Conservation (phyloP, 2,797 vertebrate genomes). For the Trichosurus vulpecula region DNA sequence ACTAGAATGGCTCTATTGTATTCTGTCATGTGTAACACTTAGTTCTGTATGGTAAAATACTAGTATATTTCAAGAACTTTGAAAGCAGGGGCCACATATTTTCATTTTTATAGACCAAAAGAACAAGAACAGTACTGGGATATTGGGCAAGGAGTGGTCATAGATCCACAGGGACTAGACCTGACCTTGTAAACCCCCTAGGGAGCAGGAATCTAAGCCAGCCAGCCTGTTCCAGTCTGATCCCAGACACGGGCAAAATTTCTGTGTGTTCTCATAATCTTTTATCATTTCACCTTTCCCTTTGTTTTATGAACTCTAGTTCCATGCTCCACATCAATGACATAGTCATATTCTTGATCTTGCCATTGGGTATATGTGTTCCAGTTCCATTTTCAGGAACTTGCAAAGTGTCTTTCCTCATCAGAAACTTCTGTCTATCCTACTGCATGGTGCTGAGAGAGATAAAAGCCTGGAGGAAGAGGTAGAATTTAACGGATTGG, state of each 20-base stretch:
- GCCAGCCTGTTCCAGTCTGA: not conserved
- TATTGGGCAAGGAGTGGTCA: not conserved
- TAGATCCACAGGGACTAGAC: not conserved
- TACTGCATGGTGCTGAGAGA: not conserved
- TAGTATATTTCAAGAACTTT: not conserved
- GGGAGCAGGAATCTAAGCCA: not conserved
- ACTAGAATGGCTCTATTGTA: not conserved
- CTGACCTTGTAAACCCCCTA: not conserved
- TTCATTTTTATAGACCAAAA: not conserved
- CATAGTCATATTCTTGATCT: not conserved
- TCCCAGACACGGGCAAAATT: not conserved
- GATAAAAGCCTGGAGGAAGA: not conserved
- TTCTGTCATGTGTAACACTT: not conserved
- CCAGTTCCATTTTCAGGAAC: not conserved
- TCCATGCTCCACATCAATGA: not conserved
- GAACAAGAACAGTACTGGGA: not conserved
- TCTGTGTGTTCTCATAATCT: not conserved
- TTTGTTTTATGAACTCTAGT: not conserved
- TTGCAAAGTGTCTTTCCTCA: not conserved
- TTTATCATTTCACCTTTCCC: not conserved
- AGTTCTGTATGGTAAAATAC: not conserved
- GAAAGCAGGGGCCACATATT: not conserved
- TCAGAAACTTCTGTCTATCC: too few relatives aligned
- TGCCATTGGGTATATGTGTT: not conserved
- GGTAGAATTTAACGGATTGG: not conserved